phyloP scores from a whole-genome alignment of 1,140 invertebrate species.

The Frieseomelitta varia region DNA sequence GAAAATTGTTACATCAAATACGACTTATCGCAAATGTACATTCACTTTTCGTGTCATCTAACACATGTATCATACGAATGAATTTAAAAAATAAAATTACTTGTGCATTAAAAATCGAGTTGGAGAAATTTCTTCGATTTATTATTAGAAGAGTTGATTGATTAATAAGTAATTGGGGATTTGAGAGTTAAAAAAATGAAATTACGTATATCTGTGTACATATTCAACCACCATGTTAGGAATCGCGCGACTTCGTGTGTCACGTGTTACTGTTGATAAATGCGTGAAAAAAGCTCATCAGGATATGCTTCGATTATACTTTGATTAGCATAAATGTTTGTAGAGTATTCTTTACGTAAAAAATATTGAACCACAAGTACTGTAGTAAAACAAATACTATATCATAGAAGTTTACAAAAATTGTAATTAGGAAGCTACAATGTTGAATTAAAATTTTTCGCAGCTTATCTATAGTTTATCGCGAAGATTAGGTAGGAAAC shows the following conservation, averaged over 20 bases:
- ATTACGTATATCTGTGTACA: not conserved
- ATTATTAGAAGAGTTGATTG: not conserved
- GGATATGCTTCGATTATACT: not conserved
- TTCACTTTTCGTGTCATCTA: not conserved
- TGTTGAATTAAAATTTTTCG: not conserved
- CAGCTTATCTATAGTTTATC: not conserved
- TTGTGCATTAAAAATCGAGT: not conserved
- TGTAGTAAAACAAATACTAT: not conserved
- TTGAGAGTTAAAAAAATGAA: not conserved
- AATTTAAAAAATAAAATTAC: not conserved
- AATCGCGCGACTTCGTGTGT: slow-evolving; percentile 15
- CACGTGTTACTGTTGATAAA: slow-evolving; percentile 39
- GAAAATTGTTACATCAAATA: not conserved
- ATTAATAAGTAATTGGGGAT: not conserved
- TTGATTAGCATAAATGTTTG: not conserved
- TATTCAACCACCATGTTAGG: not conserved
- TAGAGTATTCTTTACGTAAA: not conserved
- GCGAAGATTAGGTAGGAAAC: not conserved
- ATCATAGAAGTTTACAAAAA: not conserved
- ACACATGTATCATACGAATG: not conserved
- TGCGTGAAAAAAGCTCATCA: slow-evolving; percentile 20
- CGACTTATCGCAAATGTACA: not conserved
- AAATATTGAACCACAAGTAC: not conserved
- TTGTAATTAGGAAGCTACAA: not conserved
- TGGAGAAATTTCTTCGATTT: not conserved